Evolutionary conservation across 2,888 invertebrate species (phyloP).

Genomic region (Geophilus truncorum): DNA sequence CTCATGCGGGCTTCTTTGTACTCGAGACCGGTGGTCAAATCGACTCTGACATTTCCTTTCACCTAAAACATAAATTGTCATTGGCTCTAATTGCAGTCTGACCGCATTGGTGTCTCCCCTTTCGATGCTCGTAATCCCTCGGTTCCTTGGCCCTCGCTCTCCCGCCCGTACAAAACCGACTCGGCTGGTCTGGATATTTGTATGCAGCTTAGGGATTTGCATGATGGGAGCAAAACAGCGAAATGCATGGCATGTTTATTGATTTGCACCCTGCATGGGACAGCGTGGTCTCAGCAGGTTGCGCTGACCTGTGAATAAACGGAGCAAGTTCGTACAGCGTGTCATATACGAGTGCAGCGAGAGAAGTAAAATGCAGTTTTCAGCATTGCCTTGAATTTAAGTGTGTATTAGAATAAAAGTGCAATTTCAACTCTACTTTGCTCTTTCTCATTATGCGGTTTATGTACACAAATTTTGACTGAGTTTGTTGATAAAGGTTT

Average conservation of each 20-base stretch:
- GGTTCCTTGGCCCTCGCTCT: neutral
- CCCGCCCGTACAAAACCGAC: neutral
- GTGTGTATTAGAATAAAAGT: neutral
- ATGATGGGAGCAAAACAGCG: neutral
- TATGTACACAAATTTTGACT: neutral
- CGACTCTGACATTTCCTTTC: slow-evolving; percentile 6
- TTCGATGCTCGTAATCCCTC: neutral
- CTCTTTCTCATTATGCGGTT: neutral
- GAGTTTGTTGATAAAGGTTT: neutral
- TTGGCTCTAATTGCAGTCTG: slow-evolving; percentile 16
- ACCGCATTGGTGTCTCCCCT: neutral
- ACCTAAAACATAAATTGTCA: slow-evolving; percentile 20
- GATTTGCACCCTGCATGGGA: neutral
- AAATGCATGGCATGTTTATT: slow-evolving; percentile 10
- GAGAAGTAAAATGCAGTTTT: slow-evolving; percentile 15
- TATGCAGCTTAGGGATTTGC: slow-evolving; percentile 15
- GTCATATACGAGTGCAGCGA: neutral
- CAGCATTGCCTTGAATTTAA: neutral
- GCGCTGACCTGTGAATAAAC: neutral
- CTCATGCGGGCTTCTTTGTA: slow-evolving; percentile 6
- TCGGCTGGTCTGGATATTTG: neutral
- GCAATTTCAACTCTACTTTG: neutral
- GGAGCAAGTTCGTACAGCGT: slow-evolving; percentile 2
- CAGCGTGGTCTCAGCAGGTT: slow-evolving; percentile 6
- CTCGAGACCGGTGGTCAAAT: neutral